Conservation (phyloP, 2,797 vertebrate species). For the Lacerta bilineata region DNA sequence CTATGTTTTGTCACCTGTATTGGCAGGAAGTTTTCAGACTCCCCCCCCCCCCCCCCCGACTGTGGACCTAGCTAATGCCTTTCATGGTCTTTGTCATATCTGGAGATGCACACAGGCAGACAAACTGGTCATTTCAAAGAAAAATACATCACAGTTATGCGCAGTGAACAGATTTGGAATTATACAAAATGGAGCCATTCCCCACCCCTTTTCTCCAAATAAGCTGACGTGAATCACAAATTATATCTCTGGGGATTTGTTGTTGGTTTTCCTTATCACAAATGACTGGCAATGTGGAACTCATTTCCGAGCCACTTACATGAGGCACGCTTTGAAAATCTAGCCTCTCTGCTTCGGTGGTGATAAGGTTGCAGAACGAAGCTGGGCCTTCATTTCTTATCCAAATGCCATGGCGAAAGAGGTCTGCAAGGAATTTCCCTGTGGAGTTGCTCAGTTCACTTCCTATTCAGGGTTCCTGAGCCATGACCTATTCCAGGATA, state of each 20-base stretch:
- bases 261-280: slow-evolving; percentile 47
- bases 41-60: neutral
- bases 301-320: slow-evolving; percentile 31
- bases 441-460: neutral
- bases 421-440: neutral
- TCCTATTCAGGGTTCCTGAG: too few species aligned
- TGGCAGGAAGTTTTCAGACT: neutral
- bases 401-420: neutral
- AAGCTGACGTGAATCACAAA: slow-evolving; percentile 56
- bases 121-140: neutral
- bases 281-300: slow-evolving; percentile 46
- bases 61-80: slow-evolving; percentile 13
- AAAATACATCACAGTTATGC: slow-evolving; percentile 7
- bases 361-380: slow-evolving; percentile 32
- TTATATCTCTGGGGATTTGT: slow-evolving; percentile 41
- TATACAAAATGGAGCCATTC: neutral
- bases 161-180: slow-evolving; percentile 39
- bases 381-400: neutral
- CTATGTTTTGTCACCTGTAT: slow-evolving; percentile 16
- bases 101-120: neutral
- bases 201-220: neutral
- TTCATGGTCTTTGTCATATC: neutral
- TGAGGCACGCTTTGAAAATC: slow-evolving; percentile 35
- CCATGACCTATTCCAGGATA: neutral
- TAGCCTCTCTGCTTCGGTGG: slow-evolving; percentile 54